phyloP scores from a whole-genome alignment of 2,797 vertebrate species.

The Fratercula arctica region DNA sequence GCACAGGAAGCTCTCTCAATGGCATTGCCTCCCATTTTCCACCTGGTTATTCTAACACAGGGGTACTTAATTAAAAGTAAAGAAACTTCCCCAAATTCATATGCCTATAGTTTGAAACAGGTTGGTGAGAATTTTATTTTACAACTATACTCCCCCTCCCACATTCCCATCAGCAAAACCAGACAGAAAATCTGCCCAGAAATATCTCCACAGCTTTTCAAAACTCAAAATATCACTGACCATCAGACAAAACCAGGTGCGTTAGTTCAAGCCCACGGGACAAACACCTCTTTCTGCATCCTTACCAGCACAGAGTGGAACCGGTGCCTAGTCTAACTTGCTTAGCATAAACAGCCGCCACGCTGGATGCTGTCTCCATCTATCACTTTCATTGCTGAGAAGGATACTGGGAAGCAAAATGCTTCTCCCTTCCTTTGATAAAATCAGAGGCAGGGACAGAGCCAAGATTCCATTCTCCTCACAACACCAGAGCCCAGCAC shows the following conservation, averaged over 20 bases:
- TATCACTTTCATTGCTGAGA: background rate
- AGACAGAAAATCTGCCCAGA: background rate
- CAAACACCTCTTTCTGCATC: background rate
- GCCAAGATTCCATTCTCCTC: background rate
- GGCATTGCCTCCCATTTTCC: background rate
- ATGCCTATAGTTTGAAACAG: background rate
- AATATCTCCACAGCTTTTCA: background rate
- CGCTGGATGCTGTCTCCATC: background rate
- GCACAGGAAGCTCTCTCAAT: background rate
- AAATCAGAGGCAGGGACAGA: background rate
- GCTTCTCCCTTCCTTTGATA: background rate
- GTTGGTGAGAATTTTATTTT: background rate
- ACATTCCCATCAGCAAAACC: background rate
- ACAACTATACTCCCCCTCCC: background rate
- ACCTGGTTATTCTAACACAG: background rate
- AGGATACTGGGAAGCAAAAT: background rate
- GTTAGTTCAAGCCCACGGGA: background rate
- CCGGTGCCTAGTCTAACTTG: rapidly evolving
- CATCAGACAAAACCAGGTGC: background rate
- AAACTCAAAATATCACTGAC: background rate
- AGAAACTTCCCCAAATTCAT: background rate
- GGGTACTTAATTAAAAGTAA: background rate
- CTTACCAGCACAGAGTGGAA: background rate
- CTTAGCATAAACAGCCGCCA: background rate
- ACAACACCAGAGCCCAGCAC: background rate